Conservation (phyloP, 2,113 vertebrate species). For the Turnix velox region DNA sequence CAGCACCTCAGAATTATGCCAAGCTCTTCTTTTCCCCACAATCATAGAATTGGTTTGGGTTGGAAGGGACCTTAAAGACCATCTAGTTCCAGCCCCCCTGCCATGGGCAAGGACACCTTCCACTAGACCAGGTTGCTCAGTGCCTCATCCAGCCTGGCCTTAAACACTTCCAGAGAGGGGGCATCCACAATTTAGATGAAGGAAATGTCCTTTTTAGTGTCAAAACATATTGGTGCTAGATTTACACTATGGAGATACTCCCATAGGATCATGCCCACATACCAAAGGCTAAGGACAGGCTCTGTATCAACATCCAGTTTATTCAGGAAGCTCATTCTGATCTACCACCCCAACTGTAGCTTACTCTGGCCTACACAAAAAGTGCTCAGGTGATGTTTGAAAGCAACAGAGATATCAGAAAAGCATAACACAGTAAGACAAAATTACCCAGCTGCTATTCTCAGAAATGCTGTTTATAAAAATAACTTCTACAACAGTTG, state of each 20-base stretch:
- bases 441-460: slow-evolving; percentile 13
- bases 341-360: background rate
- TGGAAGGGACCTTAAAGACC: no score
- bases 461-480: slow-evolving; percentile 1
- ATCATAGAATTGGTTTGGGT: no score
- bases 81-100: no score
- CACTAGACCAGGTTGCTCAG: no score
- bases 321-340: background rate
- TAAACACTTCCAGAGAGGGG: no score
- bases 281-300: background rate
- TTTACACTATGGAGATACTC: background rate
- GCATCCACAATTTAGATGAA: no score
- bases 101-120: no score
- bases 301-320: background rate
- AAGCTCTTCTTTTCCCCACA: background rate
- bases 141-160: no score
- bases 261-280: background rate
- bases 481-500: background rate
- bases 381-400: background rate
- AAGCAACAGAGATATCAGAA: background rate
- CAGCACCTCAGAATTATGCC: background rate
- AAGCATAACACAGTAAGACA: background rate
- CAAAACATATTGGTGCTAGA: background rate
- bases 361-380: background rate
- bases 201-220: background rate